A percentile compares a stretch with the other conserved stretches of the same genome.
phyloP scores from a whole-genome alignment of 2,888 invertebrate genomes.

The Synanthedon myopaeformis region DNA sequence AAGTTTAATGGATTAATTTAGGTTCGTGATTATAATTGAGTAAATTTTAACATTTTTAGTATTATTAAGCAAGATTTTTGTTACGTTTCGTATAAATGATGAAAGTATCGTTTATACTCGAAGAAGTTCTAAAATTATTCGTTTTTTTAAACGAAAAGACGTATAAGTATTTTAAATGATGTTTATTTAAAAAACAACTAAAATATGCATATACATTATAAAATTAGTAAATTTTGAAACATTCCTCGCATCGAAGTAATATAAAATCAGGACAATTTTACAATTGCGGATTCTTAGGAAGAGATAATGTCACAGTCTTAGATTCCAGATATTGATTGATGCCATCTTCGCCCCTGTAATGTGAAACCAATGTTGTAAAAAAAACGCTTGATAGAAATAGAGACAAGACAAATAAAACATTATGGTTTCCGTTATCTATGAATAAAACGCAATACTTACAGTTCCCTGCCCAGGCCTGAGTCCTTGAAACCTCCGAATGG shows the following conservation, averaged over 20 bases:
- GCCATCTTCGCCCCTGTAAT: constrained; percentile 80
- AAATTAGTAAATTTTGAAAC: background rate
- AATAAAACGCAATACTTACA: constrained; percentile 46
- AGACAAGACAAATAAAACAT: background rate
- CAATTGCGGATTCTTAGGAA: constrained; percentile 58
- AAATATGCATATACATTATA: background rate
- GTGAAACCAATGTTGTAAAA: background rate
- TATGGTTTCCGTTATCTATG: background rate
- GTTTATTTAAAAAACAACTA: no score
- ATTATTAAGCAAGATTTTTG: no score
- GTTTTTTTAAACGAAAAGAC: no score
- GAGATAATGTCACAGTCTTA: constrained; percentile 79
- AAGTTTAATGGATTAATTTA: constrained; percentile 21
- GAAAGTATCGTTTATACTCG: no score
- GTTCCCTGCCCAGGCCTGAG: constrained; percentile 87
- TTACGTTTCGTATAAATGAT: no score
- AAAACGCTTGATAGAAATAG: background rate
- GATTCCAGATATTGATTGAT: constrained; percentile 82
- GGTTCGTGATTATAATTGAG: no score
- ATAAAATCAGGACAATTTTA: constrained; percentile 11
- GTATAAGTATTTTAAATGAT: no score
- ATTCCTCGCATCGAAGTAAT: background rate
- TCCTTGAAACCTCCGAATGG: constrained; percentile 92
- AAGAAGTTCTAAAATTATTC: no score
- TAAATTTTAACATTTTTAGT: no score